Base-by-base conservation (phyloP, 2,888 invertebrate species). In the Aelia acuminata region DNA sequence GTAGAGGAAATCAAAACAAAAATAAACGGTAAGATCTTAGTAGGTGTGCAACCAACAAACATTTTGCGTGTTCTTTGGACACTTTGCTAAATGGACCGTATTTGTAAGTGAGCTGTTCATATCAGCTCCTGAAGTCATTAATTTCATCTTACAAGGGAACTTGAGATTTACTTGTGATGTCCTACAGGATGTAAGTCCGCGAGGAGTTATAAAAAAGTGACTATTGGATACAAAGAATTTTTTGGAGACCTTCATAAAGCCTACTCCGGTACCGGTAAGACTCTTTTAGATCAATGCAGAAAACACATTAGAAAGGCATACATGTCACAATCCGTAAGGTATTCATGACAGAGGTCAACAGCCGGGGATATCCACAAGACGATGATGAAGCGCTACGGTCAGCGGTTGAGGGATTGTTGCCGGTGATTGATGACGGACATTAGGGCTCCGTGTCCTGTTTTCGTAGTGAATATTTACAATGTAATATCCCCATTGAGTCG, bases 391-490 rank as follows among this genome's bases (percentile, higher is more conserved):
- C 22, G 63, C 63, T 35, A 57, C 57, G 57, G 57, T 57, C 63
- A 15, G 26, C 57, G 57, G 57, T 26, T 26, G 63, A 35, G 63
- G 63, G 63, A 70, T 70, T 35, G 63, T 70, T 70, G 63, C 31
- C 20, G 1, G 35, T 70, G 63, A 70, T 70, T 70, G 63, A 70
- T 70, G 63, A 20, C 8, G 31, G 63, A 5, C 35, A 70, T 70
- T 70, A 70, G 63, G 63, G 31, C 22, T 70, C 35, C 63, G 63
- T 35, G 63, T 70, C 63, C 63, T 70, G 31, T 70, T 70, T 70
- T 35, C 63, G 63, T 70, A 70, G 31, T 70, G 63, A 70, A 70
- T 70, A 70, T 70, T 70, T 70, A 70, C 63, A 70, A 70, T 70
- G 63, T 70, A 22, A 70, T 70, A 70, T 70, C 26, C 63, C 63